Evolutionary conservation across 2,113 vertebrate species (phyloP), one percentile per base, ranked within the genome.

Genomic region (Oncorhynchus tshawytscha): DNA sequence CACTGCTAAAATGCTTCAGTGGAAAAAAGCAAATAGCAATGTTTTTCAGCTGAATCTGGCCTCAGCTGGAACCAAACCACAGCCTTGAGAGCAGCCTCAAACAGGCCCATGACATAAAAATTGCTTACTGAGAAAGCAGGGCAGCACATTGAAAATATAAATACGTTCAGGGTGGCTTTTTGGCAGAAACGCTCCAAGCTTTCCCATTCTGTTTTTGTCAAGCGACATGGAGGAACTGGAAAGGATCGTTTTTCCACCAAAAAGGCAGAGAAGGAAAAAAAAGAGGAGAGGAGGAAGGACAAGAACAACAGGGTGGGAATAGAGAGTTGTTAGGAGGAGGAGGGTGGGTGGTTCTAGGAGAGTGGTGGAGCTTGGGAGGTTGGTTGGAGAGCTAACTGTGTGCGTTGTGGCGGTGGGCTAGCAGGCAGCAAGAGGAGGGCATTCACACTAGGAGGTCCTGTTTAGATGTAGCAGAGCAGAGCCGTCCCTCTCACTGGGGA

Each of bases 401-500:
- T 54, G 16, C 4, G 2, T 45, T 45, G 39, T 45, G 39, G 39
- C 5, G 51, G 51, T 54, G 51, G 51, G 16, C 51, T 54, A 54
- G 51, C 51, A 18, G 51, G 5, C 51, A 54, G 13, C 51, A 29
- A 0, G 24, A 20, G 83, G 76, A 74, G 82, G 84, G 79, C 84
- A 85, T 76, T 91, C 92, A 88, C 81, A 77, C 89, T 93, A 92
- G 94, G 94, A 94, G 94, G 94, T 95, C 94, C 90, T 94, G 92
- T 94, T 94, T 94, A 91, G 93, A 91, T 82, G 81, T 76, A 84
- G 89, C 81, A 83, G 85, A 86, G 87, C 84, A 88, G 79, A 70
- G 74, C 85, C 84, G 90, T 85, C 82, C 81, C 76, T 84, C 91
- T 90, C 89, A 90, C 89, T 87, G 88, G 89, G 89, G 91, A 94